Base-by-base conservation (phyloP, 2,888 invertebrate genomes). In the Pseudococcus viburni region DNA sequence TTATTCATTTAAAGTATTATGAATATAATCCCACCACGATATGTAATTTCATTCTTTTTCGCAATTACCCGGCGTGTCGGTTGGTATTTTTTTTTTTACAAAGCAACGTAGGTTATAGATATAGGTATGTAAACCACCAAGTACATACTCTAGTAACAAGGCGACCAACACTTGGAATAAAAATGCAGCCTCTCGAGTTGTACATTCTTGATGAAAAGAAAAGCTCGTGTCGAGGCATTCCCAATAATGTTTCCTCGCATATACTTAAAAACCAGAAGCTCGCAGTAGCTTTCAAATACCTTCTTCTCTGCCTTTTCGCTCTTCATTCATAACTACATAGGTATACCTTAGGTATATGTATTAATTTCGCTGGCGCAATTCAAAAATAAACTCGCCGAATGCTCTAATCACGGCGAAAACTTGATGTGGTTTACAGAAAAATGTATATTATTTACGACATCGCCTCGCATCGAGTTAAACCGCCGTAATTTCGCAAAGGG, bases 341-440 rank as follows among this genome's bases (percentile, higher is more conserved):
- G 6, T 42, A 42, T 42, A 42, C 9, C 22, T 22, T 33, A 33
- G 26, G 15, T 59, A 8, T 59, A 59, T 4, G 73, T 73, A 73
- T 73, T 33, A 33, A 73, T 33, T 33, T 73, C 33, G n/a, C 15
- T 26, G 33, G 26, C 33, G 33, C 26, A 73, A 73, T 73, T 73
- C 73, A 33, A 33, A 73, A 73, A 73, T 73, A 73, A 73, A 73
- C 73, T 73, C 33, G 17, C 33, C 73, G 73, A 73, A 89, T 88
- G 89, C 89, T 88, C 42, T 84, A 48, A 84, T 84, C 51, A 84
- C 17, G 19, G 15, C 19, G 73, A 73, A 73, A 73, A 73, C 73
- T 73, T 46, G 84, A 17, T 48, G 46, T 17, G 48, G 51, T 84
- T 84, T 48, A 89, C 89, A 90, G 89, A 51, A 51, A 55, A 73